Evolutionary conservation across 2,113 vertebrate genomes (phyloP).

Genomic region (Centropus bengalensis): DNA sequence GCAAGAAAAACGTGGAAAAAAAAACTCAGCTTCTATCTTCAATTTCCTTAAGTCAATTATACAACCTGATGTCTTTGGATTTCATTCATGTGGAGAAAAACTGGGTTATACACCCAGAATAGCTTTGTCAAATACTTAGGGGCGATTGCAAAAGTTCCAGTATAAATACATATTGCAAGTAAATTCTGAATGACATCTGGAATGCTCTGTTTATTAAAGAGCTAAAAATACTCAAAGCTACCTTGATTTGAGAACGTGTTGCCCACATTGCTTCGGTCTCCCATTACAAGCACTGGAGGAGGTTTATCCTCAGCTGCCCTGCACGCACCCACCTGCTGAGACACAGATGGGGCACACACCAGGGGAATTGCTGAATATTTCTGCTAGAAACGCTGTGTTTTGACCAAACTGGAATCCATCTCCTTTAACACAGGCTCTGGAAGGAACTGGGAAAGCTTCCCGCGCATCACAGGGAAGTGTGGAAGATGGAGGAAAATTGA

Average conservation of each 20-base stretch:
- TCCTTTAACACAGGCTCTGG: background rate
- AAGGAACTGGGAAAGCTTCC: background rate
- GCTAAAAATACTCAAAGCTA: background rate
- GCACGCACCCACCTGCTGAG: background rate
- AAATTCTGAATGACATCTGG: background rate
- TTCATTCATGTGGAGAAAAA: background rate
- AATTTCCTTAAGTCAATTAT: background rate
- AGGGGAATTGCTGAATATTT: background rate
- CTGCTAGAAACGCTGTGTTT: background rate
- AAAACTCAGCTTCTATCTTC: background rate
- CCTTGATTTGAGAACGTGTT: background rate
- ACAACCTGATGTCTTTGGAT: background rate
- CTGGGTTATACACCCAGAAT: background rate
- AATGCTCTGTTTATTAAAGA: background rate
- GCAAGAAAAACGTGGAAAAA: background rate
- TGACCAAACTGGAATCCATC: background rate
- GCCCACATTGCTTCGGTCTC: background rate
- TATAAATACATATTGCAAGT: background rate
- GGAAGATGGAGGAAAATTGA: background rate
- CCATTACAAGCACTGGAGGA: background rate
- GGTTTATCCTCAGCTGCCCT: background rate
- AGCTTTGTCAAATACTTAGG: background rate
- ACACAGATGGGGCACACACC: too few species aligned
- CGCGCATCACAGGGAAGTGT: background rate
- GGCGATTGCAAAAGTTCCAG: background rate